phyloP scores from a whole-genome alignment of 2,797 vertebrate genomes.

The Sebastiscus albofasciatus region DNA sequence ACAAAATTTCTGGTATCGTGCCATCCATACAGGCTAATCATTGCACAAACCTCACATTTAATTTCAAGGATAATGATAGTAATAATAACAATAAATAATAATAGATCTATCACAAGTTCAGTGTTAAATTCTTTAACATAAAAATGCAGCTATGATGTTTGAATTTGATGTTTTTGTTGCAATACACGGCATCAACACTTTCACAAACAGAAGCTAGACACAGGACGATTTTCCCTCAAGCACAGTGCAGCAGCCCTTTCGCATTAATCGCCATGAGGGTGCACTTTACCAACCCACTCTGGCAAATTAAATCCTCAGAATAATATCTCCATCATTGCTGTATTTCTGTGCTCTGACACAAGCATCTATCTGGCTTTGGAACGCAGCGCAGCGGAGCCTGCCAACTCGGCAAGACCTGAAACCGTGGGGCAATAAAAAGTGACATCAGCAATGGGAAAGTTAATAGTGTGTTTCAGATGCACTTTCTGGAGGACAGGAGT shows the following conservation, averaged over 20 bases:
- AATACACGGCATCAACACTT: constrained; percentile 18
- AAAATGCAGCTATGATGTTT: neutral
- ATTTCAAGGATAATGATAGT: neutral
- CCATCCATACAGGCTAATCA: neutral
- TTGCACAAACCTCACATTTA: neutral
- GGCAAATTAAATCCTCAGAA: constrained; percentile 78
- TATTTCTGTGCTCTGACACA: constrained; percentile 71
- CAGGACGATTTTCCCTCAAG: constrained; percentile 22
- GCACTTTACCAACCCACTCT: constrained; percentile 72
- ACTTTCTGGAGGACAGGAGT: constrained; percentile 69
- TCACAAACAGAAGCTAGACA: constrained; percentile 24
- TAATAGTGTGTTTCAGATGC: constrained; percentile 82
- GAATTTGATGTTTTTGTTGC: neutral
- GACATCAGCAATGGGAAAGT: constrained; percentile 79
- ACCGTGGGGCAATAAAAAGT: constrained; percentile 77
- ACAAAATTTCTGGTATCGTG: too few relatives aligned
- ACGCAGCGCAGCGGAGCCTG: constrained; percentile 53
- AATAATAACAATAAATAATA: neutral
- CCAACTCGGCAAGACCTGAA: constrained; percentile 71
- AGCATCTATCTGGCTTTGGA: constrained; percentile 70
- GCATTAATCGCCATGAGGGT: constrained; percentile 71
- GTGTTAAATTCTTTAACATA: neutral
- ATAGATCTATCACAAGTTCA: neutral
- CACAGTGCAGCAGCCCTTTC: constrained; percentile 39
- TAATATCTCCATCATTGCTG: constrained; percentile 75